Evolutionary conservation across 2,888 invertebrate genomes (phyloP).

Genomic region (Chrysomela aeneicollis): DNA sequence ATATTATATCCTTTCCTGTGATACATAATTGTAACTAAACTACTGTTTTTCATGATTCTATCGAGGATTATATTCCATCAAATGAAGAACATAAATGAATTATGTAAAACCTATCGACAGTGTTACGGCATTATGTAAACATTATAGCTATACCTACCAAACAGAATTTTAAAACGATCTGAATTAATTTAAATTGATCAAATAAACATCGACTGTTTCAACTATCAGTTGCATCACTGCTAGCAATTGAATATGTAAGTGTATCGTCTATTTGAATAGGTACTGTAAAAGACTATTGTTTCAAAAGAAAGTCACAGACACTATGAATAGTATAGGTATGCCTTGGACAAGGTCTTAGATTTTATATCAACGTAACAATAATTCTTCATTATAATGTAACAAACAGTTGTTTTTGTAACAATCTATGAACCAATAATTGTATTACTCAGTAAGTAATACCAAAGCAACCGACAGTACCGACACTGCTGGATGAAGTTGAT

Average conservation of each 20-base stretch:
- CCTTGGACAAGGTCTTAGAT: too few relatives aligned
- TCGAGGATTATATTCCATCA: neutral
- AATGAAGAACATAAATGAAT: neutral
- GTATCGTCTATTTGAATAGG: neutral
- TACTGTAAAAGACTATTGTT: neutral
- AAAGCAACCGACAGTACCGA: too few relatives aligned
- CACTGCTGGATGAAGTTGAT: too few relatives aligned
- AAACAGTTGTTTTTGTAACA: too few relatives aligned
- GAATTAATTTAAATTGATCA: neutral
- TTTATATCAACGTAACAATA: neutral
- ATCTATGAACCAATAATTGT: too few relatives aligned
- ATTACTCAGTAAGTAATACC: too few relatives aligned
- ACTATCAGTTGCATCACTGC: constrained; percentile 1
- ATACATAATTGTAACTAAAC: too few relatives aligned
- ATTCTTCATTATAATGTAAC: neutral
- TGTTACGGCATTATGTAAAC: neutral
- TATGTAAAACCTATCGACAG: neutral
- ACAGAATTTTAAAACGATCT: constrained; percentile 2
- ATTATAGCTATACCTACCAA: too few relatives aligned
- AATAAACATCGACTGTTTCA: neutral
- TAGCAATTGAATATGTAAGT: constrained; percentile 6
- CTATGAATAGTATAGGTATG: neutral
- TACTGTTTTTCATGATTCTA: too few relatives aligned
- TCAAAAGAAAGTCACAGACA: neutral
- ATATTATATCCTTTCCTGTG: too few relatives aligned